Evolutionary conservation across 2,113 vertebrate species (phyloP).

Genomic region (Stictonetta naevosa): DNA sequence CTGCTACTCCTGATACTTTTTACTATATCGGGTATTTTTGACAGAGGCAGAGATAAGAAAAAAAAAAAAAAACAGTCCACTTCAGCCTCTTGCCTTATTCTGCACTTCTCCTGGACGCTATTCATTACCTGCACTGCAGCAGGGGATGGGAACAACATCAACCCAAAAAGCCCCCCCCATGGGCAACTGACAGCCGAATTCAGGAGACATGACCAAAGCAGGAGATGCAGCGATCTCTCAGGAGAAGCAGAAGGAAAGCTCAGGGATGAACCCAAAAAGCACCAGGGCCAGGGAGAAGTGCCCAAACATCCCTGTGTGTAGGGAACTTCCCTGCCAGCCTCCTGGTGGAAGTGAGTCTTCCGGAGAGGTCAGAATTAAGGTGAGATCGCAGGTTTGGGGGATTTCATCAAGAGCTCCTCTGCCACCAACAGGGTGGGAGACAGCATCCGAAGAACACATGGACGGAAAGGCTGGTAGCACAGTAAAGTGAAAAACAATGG

Average conservation of each 20-base stretch:
- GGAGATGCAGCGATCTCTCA: not conserved
- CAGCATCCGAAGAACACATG: not conserved
- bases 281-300: rapidly evolving
- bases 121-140: not conserved
- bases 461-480: not conserved
- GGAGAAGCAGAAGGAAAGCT: not conserved
- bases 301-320: rapidly evolving
- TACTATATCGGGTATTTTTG: not conserved
- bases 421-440: not conserved
- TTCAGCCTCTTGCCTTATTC: not conserved
- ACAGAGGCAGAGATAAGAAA: not conserved
- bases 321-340: not conserved
- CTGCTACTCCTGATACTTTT: not conserved
- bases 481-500: not conserved
- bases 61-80: not conserved
- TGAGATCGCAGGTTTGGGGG: not conserved
- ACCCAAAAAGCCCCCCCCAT: not conserved
- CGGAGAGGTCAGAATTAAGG: not conserved
- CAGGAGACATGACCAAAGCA: not conserved
- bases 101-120: not conserved
- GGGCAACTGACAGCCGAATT: not conserved
- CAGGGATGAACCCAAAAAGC: not conserved
- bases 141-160: not conserved
- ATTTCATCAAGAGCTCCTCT: not conserved
- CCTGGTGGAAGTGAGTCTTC: not conserved